Evolutionary conservation across 2,797 vertebrate species (phyloP), one percentile per base, ranked within the genome.

Genomic region (Malurus splendens): DNA sequence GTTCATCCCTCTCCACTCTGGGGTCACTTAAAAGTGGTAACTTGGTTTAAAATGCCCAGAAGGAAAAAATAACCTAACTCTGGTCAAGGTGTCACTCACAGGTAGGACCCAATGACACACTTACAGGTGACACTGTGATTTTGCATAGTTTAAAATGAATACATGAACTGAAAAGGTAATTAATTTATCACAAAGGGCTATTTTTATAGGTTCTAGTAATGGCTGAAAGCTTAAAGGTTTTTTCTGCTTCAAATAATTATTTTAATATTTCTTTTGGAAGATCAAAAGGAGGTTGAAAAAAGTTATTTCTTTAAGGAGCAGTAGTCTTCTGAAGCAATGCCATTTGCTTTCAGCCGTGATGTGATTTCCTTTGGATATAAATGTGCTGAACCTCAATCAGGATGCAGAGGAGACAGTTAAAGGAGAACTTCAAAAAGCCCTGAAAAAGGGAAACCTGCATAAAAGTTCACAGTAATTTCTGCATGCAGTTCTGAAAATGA

Each of bases 311-410:
- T 61, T 90, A 64, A 87, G 83, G 83, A 93, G 73, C 51, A 82
- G 39, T 38, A 85, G 68, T 91, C 83, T 94, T 95, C 82, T 79
- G 84, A 96, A 91, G 89, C 59, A 82, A 88, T 76, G 73, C 51
- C 94, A 94, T 94, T 96, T 96, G 87, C 81, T 54, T 68, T 94
- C 92, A 95, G 62, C 82, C 33, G 4, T 60, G 90, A 90, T 60
- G 57, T 79, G 87, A 70, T 93, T 95, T 95, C 78, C 52, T 92
- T 93, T 91, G 89, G 81, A 85, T 87, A 92, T 71, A 94, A 95
- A 96, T 95, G 94, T 96, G 87, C 91, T 86, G 94, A 95, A 93
- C 83, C 91, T 96, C 91, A 95, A 87, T 82, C 79, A 94, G 89
- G 93, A 96, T 95, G 93, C 78, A 94, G 90, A 94, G 90, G 78